Percentiles rank a stretch among this genome's conserved stretches.
Evolutionary conservation across 1,140 invertebrate species (phyloP).

Genomic region (Drosophila pseudoananassae): DNA sequence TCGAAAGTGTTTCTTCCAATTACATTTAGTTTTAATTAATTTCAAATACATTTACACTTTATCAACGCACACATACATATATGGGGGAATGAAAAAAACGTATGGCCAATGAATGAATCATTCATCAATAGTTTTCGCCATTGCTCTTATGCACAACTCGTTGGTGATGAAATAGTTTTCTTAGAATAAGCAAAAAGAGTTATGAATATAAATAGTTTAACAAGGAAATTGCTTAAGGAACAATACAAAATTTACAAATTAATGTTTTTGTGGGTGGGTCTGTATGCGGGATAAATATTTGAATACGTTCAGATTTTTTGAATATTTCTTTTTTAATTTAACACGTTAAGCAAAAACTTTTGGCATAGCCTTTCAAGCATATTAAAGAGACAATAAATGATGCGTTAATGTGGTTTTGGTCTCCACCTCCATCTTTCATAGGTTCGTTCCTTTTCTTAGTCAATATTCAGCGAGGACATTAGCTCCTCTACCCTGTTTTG

Average conservation of each 20-base stretch:
- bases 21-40: slow-evolving; percentile 49
- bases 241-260: slow-evolving; percentile 39
- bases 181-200: slow-evolving; percentile 21
- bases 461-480: slow-evolving; percentile 82
- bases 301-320: slow-evolving; percentile 40
- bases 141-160: slow-evolving; percentile 5
- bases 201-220: slow-evolving; percentile 50
- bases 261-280: slow-evolving; percentile 13
- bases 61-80: slow-evolving; percentile 52
- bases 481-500: slow-evolving; percentile 72
- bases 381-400: slow-evolving; percentile 25
- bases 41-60: slow-evolving; percentile 70
- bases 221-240: slow-evolving; percentile 46
- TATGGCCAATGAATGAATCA: slow-evolving; percentile 2
- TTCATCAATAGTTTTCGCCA: slow-evolving; percentile 3
- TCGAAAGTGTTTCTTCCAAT: slow-evolving; percentile 22
- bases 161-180: slow-evolving; percentile 17
- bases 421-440: not conserved
- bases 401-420: slow-evolving; percentile 8
- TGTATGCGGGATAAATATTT: slow-evolving; percentile 32
- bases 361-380: slow-evolving; percentile 49
- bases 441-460: slow-evolving; percentile 42
- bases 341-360: slow-evolving; percentile 66
- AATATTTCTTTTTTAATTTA: slow-evolving; percentile 34
- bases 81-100: slow-evolving; percentile 42